A percentile compares a stretch with the other conserved stretches of the same genome.
phyloP scores from a whole-genome alignment of 2,113 vertebrate genomes.

The Cololabis saira region DNA sequence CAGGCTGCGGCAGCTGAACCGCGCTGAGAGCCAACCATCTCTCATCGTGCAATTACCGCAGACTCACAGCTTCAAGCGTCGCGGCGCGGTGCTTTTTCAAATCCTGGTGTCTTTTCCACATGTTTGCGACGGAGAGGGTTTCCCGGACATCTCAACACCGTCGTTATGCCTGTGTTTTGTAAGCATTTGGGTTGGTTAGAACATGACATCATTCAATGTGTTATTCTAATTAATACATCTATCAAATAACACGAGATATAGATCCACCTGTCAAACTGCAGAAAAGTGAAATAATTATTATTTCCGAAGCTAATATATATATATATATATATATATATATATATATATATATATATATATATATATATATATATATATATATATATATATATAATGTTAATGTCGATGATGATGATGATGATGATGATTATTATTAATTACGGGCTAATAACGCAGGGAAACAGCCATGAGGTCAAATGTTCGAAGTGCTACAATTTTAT shows the following conservation, averaged over 20 bases:
- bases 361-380: too few relatives aligned
- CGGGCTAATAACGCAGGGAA: too few relatives aligned
- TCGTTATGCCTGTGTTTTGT: slow-evolving; percentile 11
- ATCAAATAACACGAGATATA: slow-evolving; percentile 6
- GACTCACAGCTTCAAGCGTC: slow-evolving; percentile 32
- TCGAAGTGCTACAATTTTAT: too few relatives aligned
- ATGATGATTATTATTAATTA: too few relatives aligned
- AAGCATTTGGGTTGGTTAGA: slow-evolving; percentile 32
- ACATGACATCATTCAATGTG: slow-evolving; percentile 39
- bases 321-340: too few relatives aligned
- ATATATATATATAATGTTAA: too few relatives aligned
- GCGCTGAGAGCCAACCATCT: slow-evolving; percentile 67
- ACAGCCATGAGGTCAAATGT: too few relatives aligned
- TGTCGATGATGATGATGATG: too few relatives aligned
- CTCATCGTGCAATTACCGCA: slow-evolving; percentile 72
- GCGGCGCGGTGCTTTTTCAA: slow-evolving; percentile 34
- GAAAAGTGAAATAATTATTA: background rate
- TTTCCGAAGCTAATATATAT: too few relatives aligned
- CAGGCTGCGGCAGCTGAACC: slow-evolving; percentile 64
- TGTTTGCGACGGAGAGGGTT: slow-evolving; percentile 51
- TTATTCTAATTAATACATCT: slow-evolving; percentile 20
- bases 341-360: too few relatives aligned
- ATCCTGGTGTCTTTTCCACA: slow-evolving; percentile 47
- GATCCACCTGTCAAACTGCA: slow-evolving; percentile 1
- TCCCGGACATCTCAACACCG: slow-evolving; percentile 48